A percentile compares a stretch with the other conserved stretches of the same genome.
Conservation (phyloP, 2,113 vertebrate genomes). For the Otus sunia region DNA sequence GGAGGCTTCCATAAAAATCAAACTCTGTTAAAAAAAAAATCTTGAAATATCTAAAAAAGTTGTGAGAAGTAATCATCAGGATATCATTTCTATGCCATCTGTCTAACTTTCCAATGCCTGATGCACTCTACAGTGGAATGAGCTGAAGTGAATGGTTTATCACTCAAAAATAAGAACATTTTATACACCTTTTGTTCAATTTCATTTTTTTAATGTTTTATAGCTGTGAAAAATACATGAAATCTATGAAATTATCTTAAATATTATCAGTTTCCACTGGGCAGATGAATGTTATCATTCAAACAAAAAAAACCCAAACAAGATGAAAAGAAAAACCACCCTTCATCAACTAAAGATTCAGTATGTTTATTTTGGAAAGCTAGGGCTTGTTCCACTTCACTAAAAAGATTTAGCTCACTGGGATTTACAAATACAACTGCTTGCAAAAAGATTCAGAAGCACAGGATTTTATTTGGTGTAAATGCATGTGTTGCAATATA, state of each 20-base stretch:
- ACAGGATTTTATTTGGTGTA: background rate
- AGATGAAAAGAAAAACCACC: background rate
- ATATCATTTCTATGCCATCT: background rate
- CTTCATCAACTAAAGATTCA: background rate
- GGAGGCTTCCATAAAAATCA: background rate
- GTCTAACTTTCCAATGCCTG: background rate
- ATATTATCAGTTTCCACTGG: background rate
- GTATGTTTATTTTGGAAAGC: background rate
- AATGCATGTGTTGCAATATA: background rate
- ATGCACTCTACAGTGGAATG: background rate
- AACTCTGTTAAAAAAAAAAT: background rate
- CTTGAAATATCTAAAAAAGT: background rate
- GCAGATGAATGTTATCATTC: background rate
- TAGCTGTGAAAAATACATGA: background rate
- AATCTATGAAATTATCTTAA: background rate
- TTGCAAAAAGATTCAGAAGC: background rate
- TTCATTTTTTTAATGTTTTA: background rate
- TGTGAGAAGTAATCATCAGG: background rate
- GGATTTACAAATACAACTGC: background rate
- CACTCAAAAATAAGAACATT: background rate
- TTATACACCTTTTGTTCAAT: background rate
- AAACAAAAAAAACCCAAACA: background rate
- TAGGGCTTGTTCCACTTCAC: background rate
- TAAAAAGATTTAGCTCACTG: background rate
- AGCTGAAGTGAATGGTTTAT: background rate